A percentile compares a stretch with the other conserved stretches of the same genome.
These are phyloP conservation scores for Sturnira hondurensis DNA, from an alignment of 2,113 vertebrate genomes.

Conservation along the genomic window DNA sequence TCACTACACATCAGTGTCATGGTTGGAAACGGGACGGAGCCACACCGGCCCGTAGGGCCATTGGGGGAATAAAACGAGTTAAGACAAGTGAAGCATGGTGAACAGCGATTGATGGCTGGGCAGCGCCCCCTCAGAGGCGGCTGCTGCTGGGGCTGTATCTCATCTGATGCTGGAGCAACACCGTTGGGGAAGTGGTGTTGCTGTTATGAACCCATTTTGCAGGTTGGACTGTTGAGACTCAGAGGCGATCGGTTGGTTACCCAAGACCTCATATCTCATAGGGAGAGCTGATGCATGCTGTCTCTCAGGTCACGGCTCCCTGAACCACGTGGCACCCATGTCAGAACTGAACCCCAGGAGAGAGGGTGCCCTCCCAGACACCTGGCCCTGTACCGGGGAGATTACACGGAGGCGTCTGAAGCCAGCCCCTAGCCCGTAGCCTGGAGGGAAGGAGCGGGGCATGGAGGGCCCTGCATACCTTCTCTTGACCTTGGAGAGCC, in stretches of 20 bases:
- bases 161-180: not conserved
- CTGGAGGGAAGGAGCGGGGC: not conserved
- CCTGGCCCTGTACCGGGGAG: accelerated
- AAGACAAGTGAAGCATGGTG: accelerated
- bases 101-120: accelerated
- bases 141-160: accelerated
- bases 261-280: not conserved
- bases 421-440: not conserved
- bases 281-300: not conserved
- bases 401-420: not conserved
- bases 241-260: not conserved
- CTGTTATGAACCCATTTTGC: not conserved
- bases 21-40: not conserved
- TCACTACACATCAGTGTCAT: not conserved
- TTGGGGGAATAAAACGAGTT: not conserved
- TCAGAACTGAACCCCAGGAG: accelerated
- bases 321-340: not conserved
- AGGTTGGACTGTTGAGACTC: not conserved
- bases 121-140: not conserved
- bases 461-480: accelerated
- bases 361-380: not conserved
- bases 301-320: not conserved
- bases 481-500: not conserved
- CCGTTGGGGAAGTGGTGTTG: no score
- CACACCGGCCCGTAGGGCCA: not conserved